Evolutionary conservation across 2,888 invertebrate species (phyloP).

Genomic region (Ischnura elegans): DNA sequence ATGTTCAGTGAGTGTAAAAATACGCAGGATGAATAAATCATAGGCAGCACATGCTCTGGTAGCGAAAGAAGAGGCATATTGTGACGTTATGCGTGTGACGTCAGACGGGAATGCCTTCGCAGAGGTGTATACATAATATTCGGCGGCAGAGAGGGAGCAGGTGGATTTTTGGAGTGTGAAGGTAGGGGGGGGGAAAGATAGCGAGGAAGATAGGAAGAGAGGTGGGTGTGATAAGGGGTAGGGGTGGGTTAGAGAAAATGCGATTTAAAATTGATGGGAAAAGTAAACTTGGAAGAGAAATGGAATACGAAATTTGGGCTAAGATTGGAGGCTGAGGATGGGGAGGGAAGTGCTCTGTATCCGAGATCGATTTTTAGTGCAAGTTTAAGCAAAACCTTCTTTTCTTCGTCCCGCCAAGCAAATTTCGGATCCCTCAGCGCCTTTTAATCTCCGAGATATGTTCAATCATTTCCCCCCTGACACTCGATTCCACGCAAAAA

Average conservation of each 20-base stretch:
- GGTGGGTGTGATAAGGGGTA: background rate
- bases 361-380: slow-evolving; percentile 32
- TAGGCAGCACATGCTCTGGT: background rate
- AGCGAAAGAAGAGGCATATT: background rate
- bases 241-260: background rate
- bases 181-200: background rate
- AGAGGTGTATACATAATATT: background rate
- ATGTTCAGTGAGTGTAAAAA: slow-evolving; percentile 37
- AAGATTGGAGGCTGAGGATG: slow-evolving; percentile 26
- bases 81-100: background rate
- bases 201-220: background rate
- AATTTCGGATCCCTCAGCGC: background rate
- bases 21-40: slow-evolving; percentile 21
- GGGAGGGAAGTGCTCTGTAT: slow-evolving; percentile 26
- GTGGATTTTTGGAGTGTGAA: background rate
- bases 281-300: slow-evolving; percentile 60
- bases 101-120: background rate
- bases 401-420: background rate
- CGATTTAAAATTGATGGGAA: slow-evolving; percentile 53
- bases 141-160: background rate
- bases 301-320: slow-evolving; percentile 57
- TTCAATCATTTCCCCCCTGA: background rate
- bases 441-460: background rate
- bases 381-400: background rate
- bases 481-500: background rate